These are phyloP conservation scores for Onychomys leucogaster DNA, from an alignment of 2,797 vertebrate species.

Conservation along the genomic window DNA sequence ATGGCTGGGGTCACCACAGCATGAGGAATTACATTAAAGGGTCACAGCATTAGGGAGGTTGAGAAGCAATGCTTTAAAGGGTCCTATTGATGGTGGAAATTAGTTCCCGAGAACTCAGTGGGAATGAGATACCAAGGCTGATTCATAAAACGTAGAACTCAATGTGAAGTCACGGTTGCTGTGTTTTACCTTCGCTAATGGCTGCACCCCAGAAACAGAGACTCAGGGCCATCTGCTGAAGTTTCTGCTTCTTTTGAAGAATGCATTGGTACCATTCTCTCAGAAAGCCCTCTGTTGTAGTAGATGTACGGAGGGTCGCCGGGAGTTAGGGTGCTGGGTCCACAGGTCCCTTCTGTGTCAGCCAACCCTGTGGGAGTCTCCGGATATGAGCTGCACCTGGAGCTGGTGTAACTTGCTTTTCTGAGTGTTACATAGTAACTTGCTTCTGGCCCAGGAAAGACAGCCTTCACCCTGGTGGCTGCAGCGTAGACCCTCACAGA, in stretches of 20 bases:
- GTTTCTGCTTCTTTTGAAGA: not conserved
- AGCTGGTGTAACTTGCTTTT: not conserved
- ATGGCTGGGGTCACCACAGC: not conserved
- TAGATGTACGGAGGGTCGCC: not conserved
- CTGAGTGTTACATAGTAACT: not conserved
- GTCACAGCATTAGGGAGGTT: not conserved
- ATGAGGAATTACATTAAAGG: not conserved
- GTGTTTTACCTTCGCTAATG: not conserved
- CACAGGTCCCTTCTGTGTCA: not conserved
- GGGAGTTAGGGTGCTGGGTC: not conserved
- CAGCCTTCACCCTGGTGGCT: rapidly evolving
- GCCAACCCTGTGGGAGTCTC: not conserved
- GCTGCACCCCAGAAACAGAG: constrained; percentile 35
- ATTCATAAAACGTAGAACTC: not conserved
- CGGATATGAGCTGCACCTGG: not conserved
- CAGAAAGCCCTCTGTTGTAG: not conserved
- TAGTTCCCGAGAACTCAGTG: constrained; percentile 3
- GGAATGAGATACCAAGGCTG: not conserved
- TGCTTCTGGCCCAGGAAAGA: not conserved
- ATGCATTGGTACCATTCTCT: not conserved
- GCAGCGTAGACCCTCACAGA: not conserved
- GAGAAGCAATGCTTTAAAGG: constrained; percentile 6
- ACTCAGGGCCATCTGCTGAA: not conserved
- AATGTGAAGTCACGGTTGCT: not conserved
- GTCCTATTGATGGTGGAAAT: not conserved